Base-by-base conservation (phyloP, 2,113 vertebrate genomes). In the Cynopterus brachyotis region DNA sequence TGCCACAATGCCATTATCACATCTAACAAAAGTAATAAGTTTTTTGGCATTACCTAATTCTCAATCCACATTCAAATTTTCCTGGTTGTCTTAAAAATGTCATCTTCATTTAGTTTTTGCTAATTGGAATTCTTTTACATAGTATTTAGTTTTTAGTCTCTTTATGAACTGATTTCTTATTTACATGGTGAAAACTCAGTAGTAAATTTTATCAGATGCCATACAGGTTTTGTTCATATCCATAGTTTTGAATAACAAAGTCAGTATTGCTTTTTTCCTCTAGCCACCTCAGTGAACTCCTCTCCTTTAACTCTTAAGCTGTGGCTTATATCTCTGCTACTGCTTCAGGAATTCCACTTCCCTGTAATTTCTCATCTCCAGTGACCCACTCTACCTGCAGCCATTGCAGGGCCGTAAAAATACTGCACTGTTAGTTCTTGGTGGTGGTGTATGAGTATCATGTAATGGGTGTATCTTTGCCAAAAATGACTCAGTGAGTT, bases 101-200 rank as follows among this genome's bases (percentile, higher is more conserved):
- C 72, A 73, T 93, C 26, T 67, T 94, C 60, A 5, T 64, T 86
- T 80, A 0, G 13, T 75, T 91, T 92, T 37, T 70, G 59, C 62
- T 42, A 75, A 28, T 93, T 26, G 84, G 76, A 72, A 83, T 79
- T 10, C 28, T 69, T 50, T 50, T 57, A 28, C 0, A 37, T n/a
- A 35, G 37, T 80, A 67, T 88, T 94, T 80, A 19, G 16, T 81
- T 75, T 1, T 84, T 84, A 47, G 8, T 75, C 20, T 69, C 50
- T 91, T 67, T 80, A 37, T 91, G 57, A 72, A 42, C 20, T 90
- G 22, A 70, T 86, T 94, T 75, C 42, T 85, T 70, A 75, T 85
- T 94, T 69, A 87, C 9, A 28, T 60, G 28, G 32, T 55, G 19
- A 91, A 70, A 95, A 89, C 32, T 45, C 15, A 80, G 9, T 28